Evolutionary conservation across 2,888 invertebrate species (phyloP).

Genomic region (Sussaba pulchella): DNA sequence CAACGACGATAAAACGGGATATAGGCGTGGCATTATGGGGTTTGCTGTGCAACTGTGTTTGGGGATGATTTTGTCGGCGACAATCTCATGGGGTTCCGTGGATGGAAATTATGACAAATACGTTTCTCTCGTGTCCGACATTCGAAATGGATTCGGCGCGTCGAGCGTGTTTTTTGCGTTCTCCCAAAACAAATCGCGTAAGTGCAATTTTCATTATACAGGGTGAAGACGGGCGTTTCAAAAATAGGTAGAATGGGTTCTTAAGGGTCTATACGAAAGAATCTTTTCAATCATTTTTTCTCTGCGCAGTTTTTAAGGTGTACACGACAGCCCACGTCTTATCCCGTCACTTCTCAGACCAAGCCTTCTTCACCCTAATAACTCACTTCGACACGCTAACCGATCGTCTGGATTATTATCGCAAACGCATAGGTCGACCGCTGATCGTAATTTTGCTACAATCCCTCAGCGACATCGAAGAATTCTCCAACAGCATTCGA

Average conservation of each 20-base stretch:
- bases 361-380: conserved; percentile 56
- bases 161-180: conserved; percentile 69
- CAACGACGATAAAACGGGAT: no score
- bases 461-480: conserved; percentile 55
- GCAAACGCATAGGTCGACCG: conserved; percentile 62
- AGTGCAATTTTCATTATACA: conserved; percentile 10
- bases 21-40: no score
- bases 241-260: no score
- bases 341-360: conserved; percentile 65
- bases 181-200: conserved; percentile 34
- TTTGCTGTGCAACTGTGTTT: no score
- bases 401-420: conserved; percentile 41
- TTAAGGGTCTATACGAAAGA: no score
- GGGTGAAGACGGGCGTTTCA: no score
- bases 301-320: conserved; percentile 31
- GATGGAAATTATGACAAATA: not conserved
- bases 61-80: no score
- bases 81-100: no score
- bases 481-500: conserved; percentile 65
- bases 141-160: conserved; percentile 67
- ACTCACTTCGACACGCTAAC: conserved; percentile 56
- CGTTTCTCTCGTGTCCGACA: conserved; percentile 43
- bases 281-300: not conserved
- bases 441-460: conserved; percentile 72
- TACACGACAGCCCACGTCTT: conserved; percentile 59